Evolutionary conservation across 1,140 invertebrate species (phyloP).

Genomic region (Micrasema longulum): DNA sequence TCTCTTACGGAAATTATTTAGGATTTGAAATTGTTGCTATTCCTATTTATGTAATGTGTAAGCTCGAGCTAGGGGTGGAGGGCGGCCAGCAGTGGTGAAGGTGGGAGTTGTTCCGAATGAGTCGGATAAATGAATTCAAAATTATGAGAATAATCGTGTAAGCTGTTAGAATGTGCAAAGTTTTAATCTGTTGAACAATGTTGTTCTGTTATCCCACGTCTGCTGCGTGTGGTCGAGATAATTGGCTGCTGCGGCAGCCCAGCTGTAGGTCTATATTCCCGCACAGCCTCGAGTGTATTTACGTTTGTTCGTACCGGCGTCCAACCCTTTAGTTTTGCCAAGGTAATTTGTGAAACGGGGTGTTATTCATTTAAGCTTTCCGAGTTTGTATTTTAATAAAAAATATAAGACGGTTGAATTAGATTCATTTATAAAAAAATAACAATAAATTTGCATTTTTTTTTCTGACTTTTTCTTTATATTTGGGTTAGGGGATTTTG

Average conservation of each 20-base stretch:
- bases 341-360: background rate
- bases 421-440: background rate
- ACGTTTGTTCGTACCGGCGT: background rate
- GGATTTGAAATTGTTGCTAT: no score
- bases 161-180: conserved; percentile 28
- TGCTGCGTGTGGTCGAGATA: background rate
- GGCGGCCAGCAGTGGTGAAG: no score
- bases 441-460: no score
- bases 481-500: no score
- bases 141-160: conserved; percentile 29
- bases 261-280: conserved; percentile 8
- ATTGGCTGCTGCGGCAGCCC: conserved; percentile 19
- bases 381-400: background rate
- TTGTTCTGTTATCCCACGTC: background rate
- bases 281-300: background rate
- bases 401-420: background rate
- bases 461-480: no score
- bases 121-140: conserved; percentile 26
- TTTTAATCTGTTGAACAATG: conserved; percentile 33
- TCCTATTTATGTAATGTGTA: no score
- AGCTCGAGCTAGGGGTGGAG: no score
- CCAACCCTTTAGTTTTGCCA: background rate
- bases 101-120: background rate
- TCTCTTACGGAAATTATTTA: no score
- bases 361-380: background rate